Percentiles rank a stretch among this genome's conserved stretches.
phyloP scores from a whole-genome alignment of 2,888 invertebrate genomes.

The Aphodius granarius region DNA sequence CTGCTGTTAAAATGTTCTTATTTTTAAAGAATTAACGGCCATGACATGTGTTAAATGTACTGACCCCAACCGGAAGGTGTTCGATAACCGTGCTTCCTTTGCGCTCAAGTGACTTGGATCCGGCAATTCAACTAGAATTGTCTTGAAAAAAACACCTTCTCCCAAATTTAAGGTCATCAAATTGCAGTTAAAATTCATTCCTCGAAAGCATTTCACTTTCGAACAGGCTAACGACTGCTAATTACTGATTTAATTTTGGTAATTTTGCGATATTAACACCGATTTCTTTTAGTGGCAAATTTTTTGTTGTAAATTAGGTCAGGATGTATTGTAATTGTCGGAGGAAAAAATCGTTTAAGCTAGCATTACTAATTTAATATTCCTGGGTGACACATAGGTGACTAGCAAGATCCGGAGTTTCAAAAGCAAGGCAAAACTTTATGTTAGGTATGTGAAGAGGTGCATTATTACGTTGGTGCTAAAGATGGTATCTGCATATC shows the following conservation, averaged over 20 bases:
- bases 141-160: background rate
- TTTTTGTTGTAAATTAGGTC: background rate
- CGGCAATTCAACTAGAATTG: background rate
- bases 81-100: constrained; percentile 34
- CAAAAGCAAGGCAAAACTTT: background rate
- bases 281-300: background rate
- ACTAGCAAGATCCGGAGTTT: background rate
- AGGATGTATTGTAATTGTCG: background rate
- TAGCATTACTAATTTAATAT: background rate
- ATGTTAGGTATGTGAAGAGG: background rate
- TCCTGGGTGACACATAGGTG: background rate
- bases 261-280: background rate
- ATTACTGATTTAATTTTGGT: background rate
- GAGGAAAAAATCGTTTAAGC: background rate
- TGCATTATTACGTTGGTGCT: background rate
- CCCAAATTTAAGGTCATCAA: background rate
- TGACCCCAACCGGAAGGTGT: constrained; percentile 32
- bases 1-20: background rate
- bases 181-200: background rate
- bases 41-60: background rate
- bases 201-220: background rate
- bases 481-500: background rate
- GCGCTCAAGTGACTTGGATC: constrained; percentile 16
- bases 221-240: background rate
- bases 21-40: background rate